Percentiles rank a stretch among this genome's conserved stretches.
These are phyloP conservation scores for Microcebus ravelobensis DNA, from an alignment of 2,113 vertebrate species.

Conservation along the genomic window DNA sequence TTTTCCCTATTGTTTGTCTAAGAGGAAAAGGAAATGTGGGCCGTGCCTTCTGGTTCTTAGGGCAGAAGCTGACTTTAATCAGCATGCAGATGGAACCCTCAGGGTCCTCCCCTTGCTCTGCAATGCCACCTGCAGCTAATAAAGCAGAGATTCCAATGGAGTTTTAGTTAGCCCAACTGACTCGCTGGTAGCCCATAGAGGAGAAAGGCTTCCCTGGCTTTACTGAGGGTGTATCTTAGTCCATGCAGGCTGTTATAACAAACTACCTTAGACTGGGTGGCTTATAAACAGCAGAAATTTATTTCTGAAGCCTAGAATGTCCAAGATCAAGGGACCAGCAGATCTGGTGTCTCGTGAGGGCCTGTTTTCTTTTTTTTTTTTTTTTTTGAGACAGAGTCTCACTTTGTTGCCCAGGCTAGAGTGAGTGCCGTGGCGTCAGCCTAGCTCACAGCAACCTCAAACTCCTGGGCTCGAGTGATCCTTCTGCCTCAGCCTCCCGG, in stretches of 20 bases:
- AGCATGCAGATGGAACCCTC: not conserved
- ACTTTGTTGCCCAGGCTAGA: too few species aligned
- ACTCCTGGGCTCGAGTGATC: too few species aligned
- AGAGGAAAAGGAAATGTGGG: not conserved
- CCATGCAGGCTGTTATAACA: not conserved
- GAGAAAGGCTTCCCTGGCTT: not conserved
- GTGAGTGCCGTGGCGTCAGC: too few species aligned
- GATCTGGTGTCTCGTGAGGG: not conserved
- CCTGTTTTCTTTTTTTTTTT: not conserved
- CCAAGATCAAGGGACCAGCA: not conserved
- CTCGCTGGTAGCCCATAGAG: not conserved
- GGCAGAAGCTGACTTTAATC: not conserved
- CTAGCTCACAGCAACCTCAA: too few species aligned
- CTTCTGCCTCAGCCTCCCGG: too few species aligned
- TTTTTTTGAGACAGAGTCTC: too few species aligned
- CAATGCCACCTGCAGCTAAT: not conserved
- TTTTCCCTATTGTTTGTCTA: not conserved
- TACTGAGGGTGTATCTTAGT: too few species aligned
- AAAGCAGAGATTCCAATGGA: not conserved
- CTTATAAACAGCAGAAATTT: not conserved
- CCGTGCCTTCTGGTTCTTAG: not conserved
- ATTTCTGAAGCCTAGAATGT: not conserved
- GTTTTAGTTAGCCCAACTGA: too few species aligned
- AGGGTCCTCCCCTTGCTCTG: not conserved
- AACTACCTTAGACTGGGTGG: too few species aligned